Percentiles rank a stretch among this genome's conserved stretches.
Conservation (phyloP, 2,888 invertebrate species). For the Hedya salicella region DNA sequence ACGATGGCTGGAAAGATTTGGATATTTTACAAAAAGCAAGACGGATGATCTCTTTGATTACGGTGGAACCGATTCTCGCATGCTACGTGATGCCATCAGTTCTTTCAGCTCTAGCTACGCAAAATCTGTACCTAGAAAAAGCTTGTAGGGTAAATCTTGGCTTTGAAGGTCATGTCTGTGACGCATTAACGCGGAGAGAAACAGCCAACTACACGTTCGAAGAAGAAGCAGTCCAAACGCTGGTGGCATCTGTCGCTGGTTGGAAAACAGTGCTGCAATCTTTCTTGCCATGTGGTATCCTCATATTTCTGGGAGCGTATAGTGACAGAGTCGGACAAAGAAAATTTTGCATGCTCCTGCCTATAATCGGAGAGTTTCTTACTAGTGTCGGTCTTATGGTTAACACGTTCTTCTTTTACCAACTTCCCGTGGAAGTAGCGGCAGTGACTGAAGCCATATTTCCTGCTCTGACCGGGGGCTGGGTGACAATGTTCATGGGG, state of each 20-base stretch:
- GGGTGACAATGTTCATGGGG: constrained; percentile 96
- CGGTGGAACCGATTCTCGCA: constrained; percentile 90
- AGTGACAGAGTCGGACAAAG: constrained; percentile 88
- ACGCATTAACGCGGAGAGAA: constrained; percentile 89
- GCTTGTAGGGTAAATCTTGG: constrained; percentile 93
- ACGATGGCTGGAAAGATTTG: constrained; percentile 78
- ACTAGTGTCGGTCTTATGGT: constrained; percentile 91
- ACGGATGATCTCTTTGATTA: constrained; percentile 87
- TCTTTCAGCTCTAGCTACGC: constrained; percentile 90
- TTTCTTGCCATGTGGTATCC: constrained; percentile 90
- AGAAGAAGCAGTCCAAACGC: constrained; percentile 88
- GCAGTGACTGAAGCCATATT: constrained; percentile 92
- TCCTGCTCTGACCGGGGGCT: constrained; percentile 92
- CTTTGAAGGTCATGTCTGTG: constrained; percentile 90
- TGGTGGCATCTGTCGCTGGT: constrained; percentile 92
- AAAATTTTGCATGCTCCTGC: constrained; percentile 93
- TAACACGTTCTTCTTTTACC: constrained; percentile 92
- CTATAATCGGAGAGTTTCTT: constrained; percentile 91
- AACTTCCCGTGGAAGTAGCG: constrained; percentile 92
- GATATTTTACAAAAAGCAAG: constrained; percentile 83
- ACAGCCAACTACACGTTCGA: constrained; percentile 86
- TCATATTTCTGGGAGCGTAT: constrained; percentile 93
- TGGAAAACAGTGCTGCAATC: constrained; percentile 95
- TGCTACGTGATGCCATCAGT: constrained; percentile 89
- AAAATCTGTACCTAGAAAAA: constrained; percentile 94